These are phyloP conservation scores for Oasisia sp. DNA, from an alignment of 2,888 invertebrate genomes.

Conservation along the genomic window DNA sequence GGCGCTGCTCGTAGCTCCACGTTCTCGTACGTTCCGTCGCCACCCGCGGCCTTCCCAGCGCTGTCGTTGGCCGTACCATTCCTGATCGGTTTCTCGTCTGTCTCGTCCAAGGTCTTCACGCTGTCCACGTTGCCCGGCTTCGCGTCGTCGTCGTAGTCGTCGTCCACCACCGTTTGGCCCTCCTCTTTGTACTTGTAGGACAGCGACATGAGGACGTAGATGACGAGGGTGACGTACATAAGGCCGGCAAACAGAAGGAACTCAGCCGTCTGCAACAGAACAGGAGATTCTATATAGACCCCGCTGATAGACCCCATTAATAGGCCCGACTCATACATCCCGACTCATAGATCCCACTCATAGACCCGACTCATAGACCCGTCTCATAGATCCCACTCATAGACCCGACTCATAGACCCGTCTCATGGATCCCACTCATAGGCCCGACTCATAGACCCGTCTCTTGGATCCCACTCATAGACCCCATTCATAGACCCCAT, in stretches of 20 bases:
- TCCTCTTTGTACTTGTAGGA: slow-evolving; percentile 37
- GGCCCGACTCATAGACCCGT: background rate
- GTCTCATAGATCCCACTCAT: background rate
- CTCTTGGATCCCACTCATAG: background rate
- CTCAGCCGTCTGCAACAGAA: slow-evolving; percentile 30
- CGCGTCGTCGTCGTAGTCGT: slow-evolving; percentile 20
- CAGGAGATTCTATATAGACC: no score
- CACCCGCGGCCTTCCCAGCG: background rate
- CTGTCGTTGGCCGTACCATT: background rate
- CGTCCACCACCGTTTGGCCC: background rate
- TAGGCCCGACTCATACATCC: no score
- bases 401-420: background rate
- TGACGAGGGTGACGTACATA: slow-evolving; percentile 41
- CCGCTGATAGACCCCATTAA: background rate
- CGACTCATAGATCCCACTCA: no score
- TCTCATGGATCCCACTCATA: background rate
- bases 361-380: no score
- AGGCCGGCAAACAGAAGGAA: slow-evolving; percentile 44
- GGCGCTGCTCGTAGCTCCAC: background rate
- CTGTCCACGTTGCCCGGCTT: slow-evolving; percentile 18
- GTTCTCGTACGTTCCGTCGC: background rate
- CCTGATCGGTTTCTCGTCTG: background rate
- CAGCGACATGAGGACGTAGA: slow-evolving; percentile 40
- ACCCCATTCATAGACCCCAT: background rate
- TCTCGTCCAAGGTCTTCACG: background rate